Conservation (phyloP, 2,888 invertebrate species). For the Pteria penguin region DNA sequence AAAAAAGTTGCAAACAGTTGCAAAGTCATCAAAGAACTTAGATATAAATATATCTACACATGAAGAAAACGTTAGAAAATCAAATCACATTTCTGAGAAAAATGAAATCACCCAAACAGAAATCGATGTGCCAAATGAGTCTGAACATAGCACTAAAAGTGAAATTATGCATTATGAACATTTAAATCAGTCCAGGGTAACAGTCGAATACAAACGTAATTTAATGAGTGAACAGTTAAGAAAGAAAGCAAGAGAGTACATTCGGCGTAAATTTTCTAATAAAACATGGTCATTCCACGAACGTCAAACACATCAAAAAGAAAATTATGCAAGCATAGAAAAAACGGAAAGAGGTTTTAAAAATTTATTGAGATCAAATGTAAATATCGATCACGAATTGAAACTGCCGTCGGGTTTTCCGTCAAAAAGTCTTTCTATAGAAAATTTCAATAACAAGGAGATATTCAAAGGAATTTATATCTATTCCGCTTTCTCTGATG, state of each 20-base stretch:
- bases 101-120: background rate
- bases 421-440: background rate
- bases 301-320: background rate
- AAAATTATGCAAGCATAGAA: background rate
- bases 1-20: background rate
- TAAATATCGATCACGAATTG: background rate
- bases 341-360: background rate
- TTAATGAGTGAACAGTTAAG: background rate
- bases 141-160: background rate
- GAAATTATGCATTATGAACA: background rate
- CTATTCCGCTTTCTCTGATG: constrained; percentile 70
- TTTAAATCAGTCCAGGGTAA: background rate
- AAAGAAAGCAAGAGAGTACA: background rate
- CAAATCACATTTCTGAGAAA: background rate
- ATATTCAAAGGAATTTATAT: constrained; percentile 46
- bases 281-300: background rate
- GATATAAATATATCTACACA: background rate
- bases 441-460: constrained; percentile 43
- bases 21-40: background rate
- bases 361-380: background rate
- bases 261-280: background rate
- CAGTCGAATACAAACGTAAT: background rate
- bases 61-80: background rate
- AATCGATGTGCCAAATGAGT: background rate
- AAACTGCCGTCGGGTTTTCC: background rate